phyloP scores from a whole-genome alignment of 2,888 invertebrate species.

The Anthrax anthrax region DNA sequence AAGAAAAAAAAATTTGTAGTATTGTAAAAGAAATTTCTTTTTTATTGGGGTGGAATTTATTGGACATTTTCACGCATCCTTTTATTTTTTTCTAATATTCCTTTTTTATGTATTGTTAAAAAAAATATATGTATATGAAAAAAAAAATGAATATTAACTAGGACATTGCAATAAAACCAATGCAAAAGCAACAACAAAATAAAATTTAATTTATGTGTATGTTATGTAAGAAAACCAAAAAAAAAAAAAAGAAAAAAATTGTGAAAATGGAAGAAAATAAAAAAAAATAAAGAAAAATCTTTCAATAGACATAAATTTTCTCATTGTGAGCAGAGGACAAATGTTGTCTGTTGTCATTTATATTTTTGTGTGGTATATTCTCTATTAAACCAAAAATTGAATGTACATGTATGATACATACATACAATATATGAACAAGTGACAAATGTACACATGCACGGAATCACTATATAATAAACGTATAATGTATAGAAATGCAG shows the following conservation, averaged over 20 bases:
- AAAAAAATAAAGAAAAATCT: background rate
- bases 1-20: background rate
- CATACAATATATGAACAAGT: too few species aligned
- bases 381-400: too few species aligned
- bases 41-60: conserved; percentile 8
- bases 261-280: background rate
- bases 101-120: conserved; percentile 6
- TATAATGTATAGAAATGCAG: background rate
- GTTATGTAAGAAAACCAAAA: background rate
- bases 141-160: too few species aligned
- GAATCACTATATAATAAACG: too few species aligned
- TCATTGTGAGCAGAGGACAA: background rate
- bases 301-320: background rate
- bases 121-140: background rate
- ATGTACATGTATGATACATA: too few species aligned
- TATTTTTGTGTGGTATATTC: too few species aligned
- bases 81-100: conserved; percentile 3
- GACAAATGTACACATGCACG: too few species aligned
- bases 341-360: background rate
- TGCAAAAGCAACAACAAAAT: too few species aligned
- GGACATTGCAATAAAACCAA: too few species aligned
- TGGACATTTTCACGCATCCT: conserved; percentile 8
- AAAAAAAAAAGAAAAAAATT: background rate
- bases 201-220: too few species aligned
- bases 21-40: background rate